Percentiles rank a stretch among this genome's conserved stretches.
Evolutionary conservation across 2,113 vertebrate genomes (phyloP).

Genomic region (Mirounga angustirostris): DNA sequence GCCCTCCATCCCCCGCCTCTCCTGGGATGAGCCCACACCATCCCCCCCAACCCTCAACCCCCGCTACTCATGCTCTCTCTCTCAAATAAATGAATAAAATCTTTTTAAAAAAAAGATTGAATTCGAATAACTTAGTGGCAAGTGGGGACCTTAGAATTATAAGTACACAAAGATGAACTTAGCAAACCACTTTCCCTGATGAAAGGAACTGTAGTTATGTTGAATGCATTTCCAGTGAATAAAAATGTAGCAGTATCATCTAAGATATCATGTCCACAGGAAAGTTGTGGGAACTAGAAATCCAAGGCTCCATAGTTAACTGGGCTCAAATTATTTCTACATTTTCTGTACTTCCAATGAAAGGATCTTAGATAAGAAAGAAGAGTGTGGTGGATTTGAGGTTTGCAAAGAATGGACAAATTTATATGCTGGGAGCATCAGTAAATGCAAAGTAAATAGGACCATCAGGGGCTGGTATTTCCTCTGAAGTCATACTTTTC

Average conservation of each 20-base stretch:
- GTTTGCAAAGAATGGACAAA: not conserved
- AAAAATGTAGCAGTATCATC: not conserved
- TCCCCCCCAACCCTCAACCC: too few relatives aligned
- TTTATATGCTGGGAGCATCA: not conserved
- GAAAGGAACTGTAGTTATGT: not conserved
- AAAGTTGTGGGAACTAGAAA: not conserved
- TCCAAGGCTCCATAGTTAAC: not conserved
- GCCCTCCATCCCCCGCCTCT: not conserved
- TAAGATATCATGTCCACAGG: not conserved
- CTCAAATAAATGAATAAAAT: too few relatives aligned
- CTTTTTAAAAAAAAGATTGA: not conserved
- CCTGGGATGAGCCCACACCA: too few relatives aligned
- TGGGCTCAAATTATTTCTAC: not conserved
- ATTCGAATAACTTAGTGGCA: conserved; percentile 22
- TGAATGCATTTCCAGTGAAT: not conserved
- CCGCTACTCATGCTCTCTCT: too few relatives aligned
- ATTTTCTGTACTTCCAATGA: conserved; percentile 14
- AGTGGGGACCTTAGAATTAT: not conserved
- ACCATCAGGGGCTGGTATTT: not conserved
- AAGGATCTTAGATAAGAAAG: not conserved
- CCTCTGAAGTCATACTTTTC: not conserved
- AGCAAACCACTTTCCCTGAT: not conserved
- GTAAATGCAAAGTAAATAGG: not conserved
- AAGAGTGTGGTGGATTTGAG: not conserved
- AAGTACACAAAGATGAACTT: not conserved